Percentiles rank a stretch among this genome's conserved stretches.
phyloP scores from a whole-genome alignment of 1,140 invertebrate genomes.

The Dysdera silvatica region DNA sequence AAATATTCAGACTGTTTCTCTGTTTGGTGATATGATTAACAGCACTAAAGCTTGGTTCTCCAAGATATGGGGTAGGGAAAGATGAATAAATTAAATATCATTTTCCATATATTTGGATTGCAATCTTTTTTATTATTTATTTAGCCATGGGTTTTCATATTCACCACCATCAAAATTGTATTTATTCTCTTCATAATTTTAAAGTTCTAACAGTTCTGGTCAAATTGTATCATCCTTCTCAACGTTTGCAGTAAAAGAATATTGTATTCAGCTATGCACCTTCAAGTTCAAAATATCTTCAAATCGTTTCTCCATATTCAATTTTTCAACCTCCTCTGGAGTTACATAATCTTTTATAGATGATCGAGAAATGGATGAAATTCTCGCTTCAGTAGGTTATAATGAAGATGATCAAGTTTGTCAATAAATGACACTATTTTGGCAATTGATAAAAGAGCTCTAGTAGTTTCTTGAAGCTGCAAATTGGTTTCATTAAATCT shows the following conservation, averaged over 20 bases:
- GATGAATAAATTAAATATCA: not conserved
- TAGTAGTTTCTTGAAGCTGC: not conserved
- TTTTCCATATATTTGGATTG: not conserved
- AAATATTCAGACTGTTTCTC: too few species aligned
- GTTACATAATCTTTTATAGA: not conserved
- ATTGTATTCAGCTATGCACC: not conserved
- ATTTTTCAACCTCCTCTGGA: not conserved
- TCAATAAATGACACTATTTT: not conserved
- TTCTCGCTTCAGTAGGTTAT: not conserved
- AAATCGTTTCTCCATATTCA: constrained; percentile 2
- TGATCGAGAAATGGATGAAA: not conserved
- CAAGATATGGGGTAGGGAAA: not conserved
- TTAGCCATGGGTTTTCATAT: not conserved
- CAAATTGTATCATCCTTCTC: not conserved
- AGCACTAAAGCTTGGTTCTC: not conserved
- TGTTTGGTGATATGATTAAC: not conserved
- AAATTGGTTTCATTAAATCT: not conserved
- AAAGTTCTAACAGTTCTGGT: not conserved
- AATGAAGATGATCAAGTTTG: not conserved
- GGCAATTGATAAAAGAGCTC: not conserved
- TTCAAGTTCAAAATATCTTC: not conserved
- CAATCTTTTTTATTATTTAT: not conserved
- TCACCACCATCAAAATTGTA: not conserved
- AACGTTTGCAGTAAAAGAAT: not conserved
- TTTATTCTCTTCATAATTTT: not conserved